These are phyloP conservation scores for Tachystola acroxantha DNA, from an alignment of 2,888 invertebrate species.

Conservation along the genomic window DNA sequence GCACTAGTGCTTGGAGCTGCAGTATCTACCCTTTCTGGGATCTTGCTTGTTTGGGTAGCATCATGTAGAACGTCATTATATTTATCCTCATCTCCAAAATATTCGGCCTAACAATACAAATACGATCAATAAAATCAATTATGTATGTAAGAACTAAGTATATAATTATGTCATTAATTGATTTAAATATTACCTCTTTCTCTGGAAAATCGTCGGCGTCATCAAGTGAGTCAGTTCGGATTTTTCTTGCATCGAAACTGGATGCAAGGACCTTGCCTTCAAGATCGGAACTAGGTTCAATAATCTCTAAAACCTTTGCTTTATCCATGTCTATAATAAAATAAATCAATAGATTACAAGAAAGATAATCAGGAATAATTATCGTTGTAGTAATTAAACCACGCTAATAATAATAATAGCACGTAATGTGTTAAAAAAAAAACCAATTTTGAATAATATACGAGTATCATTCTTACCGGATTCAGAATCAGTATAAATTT, in stretches of 20 bases:
- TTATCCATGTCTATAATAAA: constrained; percentile 67
- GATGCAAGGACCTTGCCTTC: constrained; percentile 54
- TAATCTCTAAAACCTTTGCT: constrained; percentile 73
- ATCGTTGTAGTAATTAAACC: not conserved
- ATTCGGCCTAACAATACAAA: constrained; percentile 44
- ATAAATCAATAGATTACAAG: not conserved
- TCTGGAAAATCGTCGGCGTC: constrained; percentile 75
- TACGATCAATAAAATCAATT: not conserved
- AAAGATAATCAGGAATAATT: not conserved
- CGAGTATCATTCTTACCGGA: constrained; percentile 57
- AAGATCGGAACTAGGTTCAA: constrained; percentile 65
- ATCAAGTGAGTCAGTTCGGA: constrained; percentile 70
- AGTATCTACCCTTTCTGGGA: constrained; percentile 20
- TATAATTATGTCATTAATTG: not conserved
- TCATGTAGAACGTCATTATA: constrained; percentile 32
- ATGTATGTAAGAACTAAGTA: constrained; percentile 1
- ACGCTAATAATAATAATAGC: not conserved
- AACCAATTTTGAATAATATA: no score
- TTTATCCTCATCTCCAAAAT: constrained; percentile 54
- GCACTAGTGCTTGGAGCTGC: constrained; percentile 32
- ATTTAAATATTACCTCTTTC: constrained; percentile 53
- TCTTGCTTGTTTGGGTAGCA: constrained; percentile 24
- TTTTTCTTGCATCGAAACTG: constrained; percentile 66
- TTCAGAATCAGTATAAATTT: constrained; percentile 74
- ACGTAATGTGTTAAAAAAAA: no score